Evolutionary conservation across 2,113 vertebrate species (phyloP), one percentile per base, ranked within the genome.

Genomic region (Dromaius novaehollandiae): DNA sequence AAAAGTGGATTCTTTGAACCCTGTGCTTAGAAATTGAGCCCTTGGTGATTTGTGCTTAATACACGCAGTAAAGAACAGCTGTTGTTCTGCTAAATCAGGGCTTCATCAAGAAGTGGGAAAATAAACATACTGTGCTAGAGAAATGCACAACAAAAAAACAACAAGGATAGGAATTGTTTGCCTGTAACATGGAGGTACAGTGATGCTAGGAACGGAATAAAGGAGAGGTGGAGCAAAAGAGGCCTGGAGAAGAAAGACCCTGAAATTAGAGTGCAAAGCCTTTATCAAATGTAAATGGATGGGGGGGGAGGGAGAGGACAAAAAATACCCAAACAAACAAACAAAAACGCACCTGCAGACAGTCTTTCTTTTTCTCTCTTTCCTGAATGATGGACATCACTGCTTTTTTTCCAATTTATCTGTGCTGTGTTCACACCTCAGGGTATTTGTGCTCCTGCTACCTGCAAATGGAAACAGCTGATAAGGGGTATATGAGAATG

Each of bases 401-500:
- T 51, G 18, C 24, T 3, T 50, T 44, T 61, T 56, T 40, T 24
- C 2, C 58, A 69, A 9, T 82, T 93, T 91, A 60, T 56, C 60
- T 82, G 26, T 71, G 24, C 25, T 88, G 15, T 79, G 56, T 88
- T 94, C 44, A 80, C 36, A 90, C 36, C 56, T 94, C 82, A 84
- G 48, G 25, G n/a, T 86, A 71, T 93, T 90, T 89, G 63, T 65
- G 42, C 61, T 94, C 25, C 32, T 79, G 28, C 38, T 82, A 86
- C 61, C 74, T 96, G 69, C 26, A 86, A 90, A 90, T 61, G 46
- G 69, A 68, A 69, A 28, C 11, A 71, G 58, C 69, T 86, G 87
- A 86, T 90, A 89, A 94, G 40, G 51, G 13, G 42, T 82, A n/a
- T 80, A 92, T 88, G 85, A 90, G 74, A 82, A 86, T 34, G 36